Evolutionary conservation across 2,113 vertebrate genomes (phyloP).

Genomic region (Corydoras sp.): DNA sequence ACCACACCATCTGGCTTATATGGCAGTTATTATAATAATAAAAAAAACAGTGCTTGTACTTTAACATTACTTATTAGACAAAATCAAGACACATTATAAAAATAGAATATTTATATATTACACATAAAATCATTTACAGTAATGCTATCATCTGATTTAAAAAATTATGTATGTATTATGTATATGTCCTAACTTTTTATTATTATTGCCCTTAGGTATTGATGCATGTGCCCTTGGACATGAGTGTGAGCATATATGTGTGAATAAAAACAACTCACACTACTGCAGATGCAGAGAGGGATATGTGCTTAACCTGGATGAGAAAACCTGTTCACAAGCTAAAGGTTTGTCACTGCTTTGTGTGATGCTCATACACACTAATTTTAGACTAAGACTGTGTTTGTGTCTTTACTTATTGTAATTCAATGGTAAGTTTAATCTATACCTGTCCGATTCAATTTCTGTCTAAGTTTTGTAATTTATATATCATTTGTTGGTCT

Average conservation of each 20-base stretch:
- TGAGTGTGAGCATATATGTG: conserved; percentile 73
- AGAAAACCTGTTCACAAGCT: conserved; percentile 71
- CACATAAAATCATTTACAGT: background rate
- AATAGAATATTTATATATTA: no score
- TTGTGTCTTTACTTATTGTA: background rate
- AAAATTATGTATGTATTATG: background rate
- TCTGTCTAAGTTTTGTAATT: no score
- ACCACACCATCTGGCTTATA: no score
- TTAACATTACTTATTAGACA: no score
- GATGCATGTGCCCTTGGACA: conserved; percentile 67
- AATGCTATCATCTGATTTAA: background rate
- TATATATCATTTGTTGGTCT: no score
- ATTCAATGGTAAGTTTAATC: background rate
- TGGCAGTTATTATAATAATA: no score
- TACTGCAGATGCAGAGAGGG: conserved; percentile 68
- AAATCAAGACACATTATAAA: no score
- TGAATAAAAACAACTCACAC: conserved; percentile 57
- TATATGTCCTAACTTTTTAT: conserved; percentile 20
- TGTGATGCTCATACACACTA: background rate
- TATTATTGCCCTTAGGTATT: conserved; percentile 56
- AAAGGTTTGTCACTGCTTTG: conserved; percentile 46
- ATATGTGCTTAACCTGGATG: conserved; percentile 70
- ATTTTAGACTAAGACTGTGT: background rate
- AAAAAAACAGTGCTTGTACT: no score
- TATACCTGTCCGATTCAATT: no score